Evolutionary conservation across 2,888 invertebrate genomes (phyloP), one percentile per base, ranked within the genome.

Genomic region (Trisateles emortualis): DNA sequence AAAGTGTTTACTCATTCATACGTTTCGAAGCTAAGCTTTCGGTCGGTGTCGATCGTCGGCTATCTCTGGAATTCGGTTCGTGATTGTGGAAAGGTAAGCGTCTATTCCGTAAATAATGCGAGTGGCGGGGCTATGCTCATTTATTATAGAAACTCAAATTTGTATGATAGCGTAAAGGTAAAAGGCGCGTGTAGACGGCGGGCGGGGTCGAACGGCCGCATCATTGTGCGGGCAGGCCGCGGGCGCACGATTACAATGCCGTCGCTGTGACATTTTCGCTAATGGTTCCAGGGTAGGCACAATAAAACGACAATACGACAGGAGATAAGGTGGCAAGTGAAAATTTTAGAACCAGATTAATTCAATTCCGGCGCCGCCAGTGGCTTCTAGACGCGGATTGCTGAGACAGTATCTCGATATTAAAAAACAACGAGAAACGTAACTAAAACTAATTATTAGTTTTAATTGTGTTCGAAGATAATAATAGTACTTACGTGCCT

Each of bases 221-320:
- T 86, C 89, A 91, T 91, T 92, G 92, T 91, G 83, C 83, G 84
- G 86, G 82, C 80, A 78, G 79, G 84, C 87, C 85, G 82, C 87
- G 86, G 84, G 84, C 83, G 74, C 78, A 81, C 84, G 88, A 85
- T 84, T 83, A 92, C 92, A 92, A 92, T 91, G 87, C 88, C 88
- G 79, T 72, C 86, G 87, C 85, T 86, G 88, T 92, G 92, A 92
- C 91, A 92, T 92, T 92, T 89, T 92, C 90, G 88, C 92, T 92
- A 92, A 92, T 92, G 92, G 92, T 92, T 89, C 80, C 87, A 88
- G 88, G 90, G 90, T 84, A 88, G 89, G 88, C 88, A 92, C 90
- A 92, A 91, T 92, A 91, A 92, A 91, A 89, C 86, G 91, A 92
- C 91, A 91, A 90, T 90, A 90, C 90, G 83, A 87, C 88, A 83